These are phyloP conservation scores for Cryptoprocta ferox DNA, from an alignment of 2,797 vertebrate species.

Conservation along the genomic window DNA sequence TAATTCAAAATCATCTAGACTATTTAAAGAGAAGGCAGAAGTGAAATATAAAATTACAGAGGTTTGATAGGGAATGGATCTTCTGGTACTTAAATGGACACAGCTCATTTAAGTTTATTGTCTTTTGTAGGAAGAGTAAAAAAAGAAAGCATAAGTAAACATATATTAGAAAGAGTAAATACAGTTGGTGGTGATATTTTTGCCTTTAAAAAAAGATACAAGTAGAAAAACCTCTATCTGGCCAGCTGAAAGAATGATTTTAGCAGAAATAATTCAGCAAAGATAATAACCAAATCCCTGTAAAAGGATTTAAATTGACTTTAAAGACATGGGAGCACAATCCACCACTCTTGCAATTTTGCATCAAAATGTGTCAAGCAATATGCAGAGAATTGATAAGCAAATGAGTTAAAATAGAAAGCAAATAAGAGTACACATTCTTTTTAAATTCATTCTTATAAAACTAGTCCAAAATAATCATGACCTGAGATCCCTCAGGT, in stretches of 20 bases:
- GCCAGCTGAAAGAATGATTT: constrained; percentile 1
- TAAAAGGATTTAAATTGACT: constrained; percentile 59
- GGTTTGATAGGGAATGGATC: neutral
- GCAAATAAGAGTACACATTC: neutral
- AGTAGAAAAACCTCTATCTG: neutral
- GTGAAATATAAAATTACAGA: neutral
- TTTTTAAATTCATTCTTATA: neutral
- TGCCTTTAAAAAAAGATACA: neutral
- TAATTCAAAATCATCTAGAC: neutral
- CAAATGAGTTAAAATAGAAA: constrained; percentile 56
- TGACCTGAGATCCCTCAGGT: neutral
- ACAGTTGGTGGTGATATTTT: neutral
- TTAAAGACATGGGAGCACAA: neutral
- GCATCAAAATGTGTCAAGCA: constrained; percentile 31
- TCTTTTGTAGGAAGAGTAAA: neutral
- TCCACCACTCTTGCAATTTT: neutral
- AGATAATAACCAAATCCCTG: constrained; percentile 55
- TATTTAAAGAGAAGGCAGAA: neutral
- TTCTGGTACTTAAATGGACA: neutral
- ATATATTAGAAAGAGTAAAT: neutral
- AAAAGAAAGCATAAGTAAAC: neutral
- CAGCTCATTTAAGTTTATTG: neutral
- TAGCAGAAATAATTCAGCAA: constrained; percentile 36
- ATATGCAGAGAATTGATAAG: constrained; percentile 73
- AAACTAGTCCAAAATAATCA: neutral